Evolutionary conservation across 2,888 invertebrate genomes (phyloP).

Genomic region (Glaucopsyche alexis): DNA sequence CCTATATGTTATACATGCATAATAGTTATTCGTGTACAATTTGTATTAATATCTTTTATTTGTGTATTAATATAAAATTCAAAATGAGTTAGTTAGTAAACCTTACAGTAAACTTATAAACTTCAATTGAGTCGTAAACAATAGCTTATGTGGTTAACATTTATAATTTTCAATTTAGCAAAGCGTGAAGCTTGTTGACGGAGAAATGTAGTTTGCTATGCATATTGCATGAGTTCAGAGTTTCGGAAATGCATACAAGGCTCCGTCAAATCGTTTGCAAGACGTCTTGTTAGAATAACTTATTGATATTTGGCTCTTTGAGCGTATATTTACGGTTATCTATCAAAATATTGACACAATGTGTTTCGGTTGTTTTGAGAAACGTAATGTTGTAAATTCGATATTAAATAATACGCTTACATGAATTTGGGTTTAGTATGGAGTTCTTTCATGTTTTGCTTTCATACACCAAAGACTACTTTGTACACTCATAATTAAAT

Average conservation of each 20-base stretch:
- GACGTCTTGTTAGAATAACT: constrained; percentile 34
- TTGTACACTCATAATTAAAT: no score
- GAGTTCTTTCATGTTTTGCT: no score
- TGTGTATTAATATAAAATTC: no score
- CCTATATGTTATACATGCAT: no score
- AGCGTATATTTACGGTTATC: constrained; percentile 3
- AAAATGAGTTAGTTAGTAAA: not conserved
- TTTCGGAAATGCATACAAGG: constrained; percentile 31
- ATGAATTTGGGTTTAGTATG: no score
- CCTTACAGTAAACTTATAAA: not conserved
- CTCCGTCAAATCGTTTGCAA: constrained; percentile 37
- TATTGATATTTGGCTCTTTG: constrained; percentile 31
- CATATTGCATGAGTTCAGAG: constrained; percentile 38
- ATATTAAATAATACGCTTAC: not conserved
- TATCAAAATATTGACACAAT: not conserved
- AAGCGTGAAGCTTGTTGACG: constrained; percentile 23
- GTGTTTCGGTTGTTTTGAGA: not conserved
- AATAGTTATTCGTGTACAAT: no score
- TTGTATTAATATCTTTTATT: no score
- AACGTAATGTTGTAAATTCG: not conserved
- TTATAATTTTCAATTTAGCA: constrained; percentile 23
- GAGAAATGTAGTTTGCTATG: constrained; percentile 31
- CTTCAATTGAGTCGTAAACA: not conserved
- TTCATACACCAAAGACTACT: no score
- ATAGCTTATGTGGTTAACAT: not conserved